A percentile compares a stretch with the other conserved stretches of the same genome.
These are phyloP conservation scores for Pedicia rivosa DNA, from an alignment of 2,888 invertebrate species.

Conservation along the genomic window DNA sequence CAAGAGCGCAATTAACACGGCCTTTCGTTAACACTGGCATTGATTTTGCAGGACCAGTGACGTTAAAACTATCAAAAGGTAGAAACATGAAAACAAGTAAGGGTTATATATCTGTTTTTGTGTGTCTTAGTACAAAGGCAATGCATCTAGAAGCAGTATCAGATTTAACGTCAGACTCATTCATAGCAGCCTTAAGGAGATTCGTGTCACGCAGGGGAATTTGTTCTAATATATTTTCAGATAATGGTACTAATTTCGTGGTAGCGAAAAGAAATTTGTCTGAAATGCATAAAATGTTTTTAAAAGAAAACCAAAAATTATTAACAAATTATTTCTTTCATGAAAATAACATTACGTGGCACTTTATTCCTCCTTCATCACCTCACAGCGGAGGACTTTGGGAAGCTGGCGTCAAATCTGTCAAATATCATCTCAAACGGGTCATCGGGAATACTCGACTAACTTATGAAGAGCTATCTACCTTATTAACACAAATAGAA, in stretches of 20 bases:
- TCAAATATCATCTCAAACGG: background rate
- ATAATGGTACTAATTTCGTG: slow-evolving; percentile 18
- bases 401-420: background rate
- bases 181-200: slow-evolving; percentile 15
- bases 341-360: too few species aligned
- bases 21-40: slow-evolving; percentile 12
- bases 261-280: slow-evolving; percentile 14
- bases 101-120: slow-evolving; percentile 16
- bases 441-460: background rate
- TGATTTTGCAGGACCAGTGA: slow-evolving; percentile 13
- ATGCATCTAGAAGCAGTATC: slow-evolving; percentile 11
- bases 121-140: slow-evolving; percentile 15
- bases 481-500: background rate
- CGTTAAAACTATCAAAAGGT: slow-evolving; percentile 8
- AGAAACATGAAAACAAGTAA: slow-evolving; percentile 13
- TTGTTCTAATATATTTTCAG: slow-evolving; percentile 14
- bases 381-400: background rate
- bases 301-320: background rate
- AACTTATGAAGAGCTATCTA: background rate
- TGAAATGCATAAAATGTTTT: too few species aligned
- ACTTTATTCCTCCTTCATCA: background rate
- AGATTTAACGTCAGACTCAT: slow-evolving; percentile 13
- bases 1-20: slow-evolving; percentile 2
- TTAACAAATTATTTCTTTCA: background rate
- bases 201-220: slow-evolving; percentile 16